Base-by-base conservation (phyloP, 2,888 invertebrate species). In the Rapana venosa region DNA sequence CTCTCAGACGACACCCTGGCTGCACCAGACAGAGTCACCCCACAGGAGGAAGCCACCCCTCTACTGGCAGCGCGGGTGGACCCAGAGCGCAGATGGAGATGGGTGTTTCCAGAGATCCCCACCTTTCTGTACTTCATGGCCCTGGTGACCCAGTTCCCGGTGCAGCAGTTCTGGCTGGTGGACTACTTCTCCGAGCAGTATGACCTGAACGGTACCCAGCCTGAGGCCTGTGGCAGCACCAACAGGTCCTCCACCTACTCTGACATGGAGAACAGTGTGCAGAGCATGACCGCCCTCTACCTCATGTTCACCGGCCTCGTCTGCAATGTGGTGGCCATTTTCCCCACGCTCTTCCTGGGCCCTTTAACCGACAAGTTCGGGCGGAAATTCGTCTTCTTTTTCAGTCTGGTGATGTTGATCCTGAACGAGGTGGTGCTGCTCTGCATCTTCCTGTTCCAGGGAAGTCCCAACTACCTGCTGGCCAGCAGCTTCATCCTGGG, bases 401-500 rank as follows among this genome's bases (percentile, higher is more conserved):
- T 88, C 13, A 61, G 61, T 20, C 13, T 66, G 1, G 66, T 66
- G 20, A 26, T 61, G 17, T 8, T 83, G 32, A 66, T 81, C 0
- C 81, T 88, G 5, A 32, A 81, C 61, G 32, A 90, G 11, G 79
- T 79, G 35, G 88, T 91, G 81, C 83, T 90, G 20, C 84, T 91
- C 13, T 89, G 87, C 74, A 32, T 91, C 0, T 86, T 89, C 8
- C 74, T 85, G 47, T 84, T 47, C 32, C 85, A 87, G 22, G 61
- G 90, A n/a, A 66, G 89, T 2, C 56, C 91, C 1, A 32, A 89
- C 13, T 77, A 90, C n/a, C 77, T 92, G 8, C 90, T 81, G 74
- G 77, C 92, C 30, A 90, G 90, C 30, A 89, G 90, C 81, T 56
- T 87, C 30, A 35, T 91, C 32, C 91, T 90, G 79, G 92, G 92